Conservation (phyloP, 2,113 vertebrate genomes). For the Actenoides lindsayi region DNA sequence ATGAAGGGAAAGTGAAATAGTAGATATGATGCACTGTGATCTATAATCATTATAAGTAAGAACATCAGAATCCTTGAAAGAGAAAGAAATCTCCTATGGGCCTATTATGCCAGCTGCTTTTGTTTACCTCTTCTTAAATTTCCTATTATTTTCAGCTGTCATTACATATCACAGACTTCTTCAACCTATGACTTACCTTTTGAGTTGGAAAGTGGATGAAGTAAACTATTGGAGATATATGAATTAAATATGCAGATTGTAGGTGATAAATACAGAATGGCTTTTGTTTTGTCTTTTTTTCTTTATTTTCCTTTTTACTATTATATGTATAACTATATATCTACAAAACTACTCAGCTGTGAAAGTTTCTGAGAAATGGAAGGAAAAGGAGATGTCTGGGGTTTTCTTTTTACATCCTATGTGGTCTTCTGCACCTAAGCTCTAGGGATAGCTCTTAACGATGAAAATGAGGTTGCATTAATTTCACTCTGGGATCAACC, state of each 20-base stretch:
- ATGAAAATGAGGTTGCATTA: slow-evolving; percentile 67
- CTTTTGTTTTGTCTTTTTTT: background rate
- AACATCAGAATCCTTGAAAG: slow-evolving; percentile 34
- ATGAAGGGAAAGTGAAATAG: slow-evolving; percentile 20
- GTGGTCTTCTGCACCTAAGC: slow-evolving; percentile 18
- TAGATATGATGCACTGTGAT: slow-evolving; percentile 20
- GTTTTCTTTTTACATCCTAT: background rate
- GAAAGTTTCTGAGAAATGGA: background rate
- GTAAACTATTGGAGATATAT: background rate
- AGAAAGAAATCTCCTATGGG: background rate
- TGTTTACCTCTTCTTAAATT: slow-evolving; percentile 32
- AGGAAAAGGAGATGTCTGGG: background rate
- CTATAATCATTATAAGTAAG: slow-evolving; percentile 19
- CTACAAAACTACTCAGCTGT: background rate
- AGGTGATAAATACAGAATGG: background rate
- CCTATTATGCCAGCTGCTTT: background rate
- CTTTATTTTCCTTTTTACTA: background rate
- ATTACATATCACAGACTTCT: background rate
- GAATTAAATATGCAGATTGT: background rate
- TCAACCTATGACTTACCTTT: background rate
- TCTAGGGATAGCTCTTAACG: slow-evolving; percentile 41
- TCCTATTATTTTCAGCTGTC: slow-evolving; percentile 14
- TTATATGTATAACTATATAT: background rate
- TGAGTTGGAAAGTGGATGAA: background rate
- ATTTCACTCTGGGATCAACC: slow-evolving; percentile 67